Evolutionary conservation across 2,888 invertebrate species (phyloP), one percentile per base, ranked within the genome.

Genomic region (Cylindroiulus punctatus): DNA sequence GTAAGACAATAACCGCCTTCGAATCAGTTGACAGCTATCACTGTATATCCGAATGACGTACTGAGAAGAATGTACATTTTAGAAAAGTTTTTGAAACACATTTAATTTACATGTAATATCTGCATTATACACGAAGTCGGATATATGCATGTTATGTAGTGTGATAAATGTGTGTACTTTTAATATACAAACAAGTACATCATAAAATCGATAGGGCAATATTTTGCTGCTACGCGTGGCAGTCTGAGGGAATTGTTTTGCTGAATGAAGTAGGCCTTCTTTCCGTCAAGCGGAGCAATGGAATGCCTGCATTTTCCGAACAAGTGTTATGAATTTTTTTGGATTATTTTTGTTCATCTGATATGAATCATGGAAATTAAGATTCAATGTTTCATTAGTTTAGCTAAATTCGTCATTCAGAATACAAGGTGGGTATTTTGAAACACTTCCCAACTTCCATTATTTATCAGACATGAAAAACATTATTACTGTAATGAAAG

Each of bases 121-220:
- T 65, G 65, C n/a, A 26, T 65, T 22, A n/a, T 65, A 65, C 26
- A 65, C 10, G 65, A 12, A 65, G n/a, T 26, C 65, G 26, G 65
- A 26, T 65, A 26, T 65, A 65, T 65, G 65, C 65, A 26, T n/a
- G 65, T 65, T 65, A 65, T 65, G 10, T 65, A 65, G 65, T 10
- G 26, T 7, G 22, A 26, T 65, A 65, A 65, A 65, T 65, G 10
- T 65, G 19, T 5, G 19, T n/a, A 19, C n/a, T 65, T 26, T 65
- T 19, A n/a, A 52, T 26, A 65, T 65, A 65, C 26, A 26, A 26
- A 65, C 26, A 65, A 65, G 65, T 26, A 65, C 65, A 65, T n/a
- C n/a, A 26, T 65, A 65, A 65, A 65, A 65, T 65, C 65, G n/a
- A 65, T n/a, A 65, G 65, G 26, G 44, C 26, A 52, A 1, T 52